Conservation (phyloP, 2,797 vertebrate species). For the Cossypha dichroa region DNA sequence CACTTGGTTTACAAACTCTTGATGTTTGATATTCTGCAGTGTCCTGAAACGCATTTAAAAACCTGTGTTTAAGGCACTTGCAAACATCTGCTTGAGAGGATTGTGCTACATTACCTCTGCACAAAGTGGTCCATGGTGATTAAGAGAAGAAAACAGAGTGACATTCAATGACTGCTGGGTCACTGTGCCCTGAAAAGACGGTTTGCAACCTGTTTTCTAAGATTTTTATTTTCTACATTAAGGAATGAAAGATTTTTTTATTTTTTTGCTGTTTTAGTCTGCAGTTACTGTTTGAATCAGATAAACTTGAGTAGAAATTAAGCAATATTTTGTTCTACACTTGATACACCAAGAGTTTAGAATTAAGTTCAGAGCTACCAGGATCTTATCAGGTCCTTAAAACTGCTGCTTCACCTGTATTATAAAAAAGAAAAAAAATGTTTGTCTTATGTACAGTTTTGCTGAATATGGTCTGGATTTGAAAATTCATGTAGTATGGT, state of each 20-base stretch:
- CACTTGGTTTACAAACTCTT: not conserved
- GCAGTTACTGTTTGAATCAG: not conserved
- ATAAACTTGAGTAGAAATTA: not conserved
- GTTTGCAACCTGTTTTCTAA: not conserved
- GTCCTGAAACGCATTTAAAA: not conserved
- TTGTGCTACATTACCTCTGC: not conserved
- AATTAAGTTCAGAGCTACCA: not conserved
- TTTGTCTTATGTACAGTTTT: not conserved
- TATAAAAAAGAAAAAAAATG: not conserved
- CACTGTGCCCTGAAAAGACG: not conserved
- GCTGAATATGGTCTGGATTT: not conserved
- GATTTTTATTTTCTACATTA: not conserved
- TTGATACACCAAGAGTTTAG: not conserved
- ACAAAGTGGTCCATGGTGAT: not conserved
- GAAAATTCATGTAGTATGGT: not conserved
- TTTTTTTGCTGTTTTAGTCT: not conserved
- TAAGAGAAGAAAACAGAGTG: not conserved
- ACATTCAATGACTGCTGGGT: not conserved
- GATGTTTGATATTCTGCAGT: not conserved
- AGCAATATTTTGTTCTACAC: not conserved
- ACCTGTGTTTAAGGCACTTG: not conserved
- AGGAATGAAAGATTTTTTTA: not conserved
- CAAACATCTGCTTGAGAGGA: not conserved
- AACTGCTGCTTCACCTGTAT: rapidly evolving
- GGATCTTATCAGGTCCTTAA: not conserved